Base-by-base conservation (phyloP, 2,888 invertebrate genomes). In the Diaperis boleti region DNA sequence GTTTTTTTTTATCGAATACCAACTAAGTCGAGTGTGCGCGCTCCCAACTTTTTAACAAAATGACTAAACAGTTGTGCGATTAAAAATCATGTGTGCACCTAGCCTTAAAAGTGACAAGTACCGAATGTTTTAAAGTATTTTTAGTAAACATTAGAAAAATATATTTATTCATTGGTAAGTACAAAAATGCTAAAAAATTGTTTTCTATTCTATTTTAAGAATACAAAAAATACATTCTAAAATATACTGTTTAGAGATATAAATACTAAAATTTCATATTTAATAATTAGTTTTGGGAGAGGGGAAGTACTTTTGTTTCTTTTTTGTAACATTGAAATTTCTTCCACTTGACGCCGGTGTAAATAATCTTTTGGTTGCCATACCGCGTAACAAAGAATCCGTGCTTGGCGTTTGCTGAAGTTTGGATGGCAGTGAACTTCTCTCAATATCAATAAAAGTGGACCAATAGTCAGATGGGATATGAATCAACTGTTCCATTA, bases 391-490 rank as follows among this genome's bases (percentile, higher is more conserved):
- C 39, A 81, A 69, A 2, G 80, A 80, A 70, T 79, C 81, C 0
- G 80, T 81, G 66, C 82, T 82, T 2, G 81, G 80, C 0, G 82
- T 82, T 70, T 81, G 79, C 64, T 80, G 79, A 33, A 82, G 44
- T 54, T 70, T 74, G 4, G 64, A 54, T 8, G 70, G 64, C 33
- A 68, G 62, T 11, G 68, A 65, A 55, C 62, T 50, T 15, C 79
- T 42, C 6, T 54, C 79, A 1, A 86, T 83, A 67, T 87, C 87
- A 18, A 90, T 85, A 82, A 90, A 90, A 75, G 86, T 85, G 37
- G 85, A 84, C 93, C 93, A 94, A 82, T 90, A 94, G 74, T 91
- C 90, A 0, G 86, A 83, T 0, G 91, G 88, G 64, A 94, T 84
- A 37, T 86, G 86, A 49, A 94, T 81, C 50, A 94, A 79, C 42